phyloP scores from a whole-genome alignment of 2,113 vertebrate species.

The Tursiops truncatus region DNA sequence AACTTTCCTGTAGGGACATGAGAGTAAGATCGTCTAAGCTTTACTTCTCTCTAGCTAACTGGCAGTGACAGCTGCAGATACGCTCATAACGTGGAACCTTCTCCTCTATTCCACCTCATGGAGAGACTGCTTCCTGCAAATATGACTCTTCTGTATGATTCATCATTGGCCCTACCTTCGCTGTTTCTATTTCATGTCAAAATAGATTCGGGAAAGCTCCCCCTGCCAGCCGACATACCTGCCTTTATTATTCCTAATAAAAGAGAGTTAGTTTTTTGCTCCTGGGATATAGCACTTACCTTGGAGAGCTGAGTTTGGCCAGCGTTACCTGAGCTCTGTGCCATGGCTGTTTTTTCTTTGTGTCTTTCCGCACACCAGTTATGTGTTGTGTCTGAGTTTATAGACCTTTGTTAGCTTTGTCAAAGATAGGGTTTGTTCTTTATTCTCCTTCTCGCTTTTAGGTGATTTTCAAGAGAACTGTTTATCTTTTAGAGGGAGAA shows the following conservation, averaged over 20 bases:
- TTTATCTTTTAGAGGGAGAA: background rate
- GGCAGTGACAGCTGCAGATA: background rate
- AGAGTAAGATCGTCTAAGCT: background rate
- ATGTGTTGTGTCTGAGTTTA: background rate
- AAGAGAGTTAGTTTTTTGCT: background rate
- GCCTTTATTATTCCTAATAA: background rate
- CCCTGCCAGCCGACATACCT: background rate
- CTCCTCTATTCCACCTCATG: background rate
- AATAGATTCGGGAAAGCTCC: background rate
- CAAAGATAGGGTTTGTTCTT: background rate
- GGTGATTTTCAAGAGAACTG: conserved; percentile 7
- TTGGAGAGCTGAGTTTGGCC: background rate
- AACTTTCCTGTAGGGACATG: background rate
- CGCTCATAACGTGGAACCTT: background rate
- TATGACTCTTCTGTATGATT: background rate
- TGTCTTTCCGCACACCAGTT: background rate
- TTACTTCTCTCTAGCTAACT: background rate
- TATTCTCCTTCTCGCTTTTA: background rate
- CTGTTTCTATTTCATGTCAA: background rate
- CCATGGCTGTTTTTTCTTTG: background rate
- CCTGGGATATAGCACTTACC: background rate
- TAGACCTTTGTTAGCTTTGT: background rate
- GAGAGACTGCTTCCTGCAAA: background rate
- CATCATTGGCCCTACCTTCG: background rate
- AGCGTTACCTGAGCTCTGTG: background rate